Base-by-base conservation (phyloP, 2,797 vertebrate species). In the Sphenopsis melanotis region DNA sequence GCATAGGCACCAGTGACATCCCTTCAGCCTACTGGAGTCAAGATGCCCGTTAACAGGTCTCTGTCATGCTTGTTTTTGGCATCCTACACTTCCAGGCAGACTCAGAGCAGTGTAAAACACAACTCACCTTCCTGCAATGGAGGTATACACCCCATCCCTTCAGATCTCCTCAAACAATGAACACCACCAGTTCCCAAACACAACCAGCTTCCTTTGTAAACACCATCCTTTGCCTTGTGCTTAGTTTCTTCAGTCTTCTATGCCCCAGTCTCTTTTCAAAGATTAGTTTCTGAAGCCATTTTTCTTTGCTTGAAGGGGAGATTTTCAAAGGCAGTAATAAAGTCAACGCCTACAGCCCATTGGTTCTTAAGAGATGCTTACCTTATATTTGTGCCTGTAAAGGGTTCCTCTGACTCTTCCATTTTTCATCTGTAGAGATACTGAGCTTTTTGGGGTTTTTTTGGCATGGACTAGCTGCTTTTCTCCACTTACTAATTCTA, bases 1-100 rank as follows among this genome's bases (percentile, higher is more conserved):
- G 41, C 3, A 8, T 0, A 16, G 37, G 39, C 4, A 4, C 4
- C 7, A 16, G 24, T 13, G 44, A 52, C 15, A 21, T 6, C 11
- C 16, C 15, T 68, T 36, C n/a, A 49, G 27, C 24, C 46, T 53
- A 8, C 26, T 4, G 4, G 19, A 50, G 32, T 11, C 63, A 53
- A 75, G 32, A 29, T 50, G n/a, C 29, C 15, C 56, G 23, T 20
- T 56, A 34, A 19, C 22, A 34, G 32, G 15, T 36, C 15, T 50
- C 46, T 65, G n/a, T 16, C 37, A 34, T 0, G 1, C 44, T 77
- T 39, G 3, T 3, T 49, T 78, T 80, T 34, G 46, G 29, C 52
- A 36, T 34, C 34, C 34, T 34, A 10, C 7, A 1, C 30, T 87
- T 34, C 10, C 56, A 61, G 47, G 36, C 24, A 80, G 46, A 53